A percentile compares a stretch with the other conserved stretches of the same genome.
These are phyloP conservation scores for Neopipo cinnamomea DNA, from an alignment of 2,113 vertebrate species.

Conservation along the genomic window DNA sequence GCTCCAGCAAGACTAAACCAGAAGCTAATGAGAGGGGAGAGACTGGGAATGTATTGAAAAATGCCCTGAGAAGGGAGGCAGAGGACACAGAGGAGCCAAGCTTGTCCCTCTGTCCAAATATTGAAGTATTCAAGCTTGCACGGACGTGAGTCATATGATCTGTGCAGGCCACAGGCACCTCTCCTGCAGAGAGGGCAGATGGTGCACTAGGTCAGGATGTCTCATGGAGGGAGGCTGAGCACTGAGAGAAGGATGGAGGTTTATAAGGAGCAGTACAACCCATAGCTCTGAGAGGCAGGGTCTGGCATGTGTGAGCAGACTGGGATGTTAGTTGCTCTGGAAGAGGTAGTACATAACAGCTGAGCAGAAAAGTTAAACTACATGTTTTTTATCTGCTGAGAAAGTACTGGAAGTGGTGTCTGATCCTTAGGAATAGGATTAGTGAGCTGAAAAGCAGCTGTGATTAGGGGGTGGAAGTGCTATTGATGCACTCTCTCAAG, in stretches of 20 bases:
- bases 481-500: neutral
- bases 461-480: neutral
- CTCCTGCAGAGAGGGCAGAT: neutral
- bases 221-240: neutral
- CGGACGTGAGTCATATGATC: neutral
- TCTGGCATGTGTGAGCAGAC: neutral
- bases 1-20: neutral
- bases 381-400: neutral
- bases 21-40: neutral
- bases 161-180: neutral
- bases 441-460: neutral
- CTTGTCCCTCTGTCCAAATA: neutral
- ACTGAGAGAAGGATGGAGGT: neutral
- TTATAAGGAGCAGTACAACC: neutral
- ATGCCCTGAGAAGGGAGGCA: neutral
- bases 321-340: neutral
- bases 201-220: neutral
- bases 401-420: neutral
- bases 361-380: neutral
- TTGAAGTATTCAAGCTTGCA: neutral
- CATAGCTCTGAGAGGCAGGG: neutral
- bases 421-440: neutral
- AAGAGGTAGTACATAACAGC: neutral
- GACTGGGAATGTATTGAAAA: neutral
- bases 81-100: neutral